Evolutionary conservation across 2,888 invertebrate species (phyloP).

Genomic region (Papilio protenor): DNA sequence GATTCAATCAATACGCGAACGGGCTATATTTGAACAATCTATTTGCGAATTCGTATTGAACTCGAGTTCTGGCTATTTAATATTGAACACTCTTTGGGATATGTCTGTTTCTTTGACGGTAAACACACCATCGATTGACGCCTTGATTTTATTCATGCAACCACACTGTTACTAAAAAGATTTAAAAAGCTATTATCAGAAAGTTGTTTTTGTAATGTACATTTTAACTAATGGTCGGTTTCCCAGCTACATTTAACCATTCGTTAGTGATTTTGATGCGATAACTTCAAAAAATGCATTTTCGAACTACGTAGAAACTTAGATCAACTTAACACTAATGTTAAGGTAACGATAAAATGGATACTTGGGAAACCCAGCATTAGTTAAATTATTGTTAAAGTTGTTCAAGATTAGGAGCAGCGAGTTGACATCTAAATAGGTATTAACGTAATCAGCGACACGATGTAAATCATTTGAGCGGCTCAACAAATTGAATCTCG

Average conservation of each 20-base stretch:
- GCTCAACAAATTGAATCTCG: conserved; percentile 35
- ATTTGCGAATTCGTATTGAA: conserved; percentile 12
- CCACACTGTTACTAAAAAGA: no score
- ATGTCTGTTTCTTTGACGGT: neutral
- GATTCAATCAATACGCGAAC: conserved; percentile 27
- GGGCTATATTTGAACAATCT: conserved; percentile 18
- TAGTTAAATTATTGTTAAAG: neutral
- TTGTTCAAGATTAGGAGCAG: neutral
- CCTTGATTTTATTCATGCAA: no score
- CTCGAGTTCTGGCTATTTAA: neutral
- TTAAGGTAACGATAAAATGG: no score
- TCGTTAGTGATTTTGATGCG: no score
- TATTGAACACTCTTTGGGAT: neutral
- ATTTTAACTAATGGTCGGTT: no score
- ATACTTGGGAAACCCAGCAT: no score
- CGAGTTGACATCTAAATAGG: conserved; percentile 1
- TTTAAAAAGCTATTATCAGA: no score
- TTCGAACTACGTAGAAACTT: no score
- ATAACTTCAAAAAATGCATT: no score
- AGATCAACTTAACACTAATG: no score
- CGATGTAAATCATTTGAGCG: conserved; percentile 32
- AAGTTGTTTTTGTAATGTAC: no score
- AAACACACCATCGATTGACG: neutral
- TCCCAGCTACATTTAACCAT: no score
- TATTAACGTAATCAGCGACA: conserved; percentile 14